Evolutionary conservation across 2,888 invertebrate genomes (phyloP), one percentile per base, ranked within the genome.

Genomic region (Pseudolycoriella hygida): DNA sequence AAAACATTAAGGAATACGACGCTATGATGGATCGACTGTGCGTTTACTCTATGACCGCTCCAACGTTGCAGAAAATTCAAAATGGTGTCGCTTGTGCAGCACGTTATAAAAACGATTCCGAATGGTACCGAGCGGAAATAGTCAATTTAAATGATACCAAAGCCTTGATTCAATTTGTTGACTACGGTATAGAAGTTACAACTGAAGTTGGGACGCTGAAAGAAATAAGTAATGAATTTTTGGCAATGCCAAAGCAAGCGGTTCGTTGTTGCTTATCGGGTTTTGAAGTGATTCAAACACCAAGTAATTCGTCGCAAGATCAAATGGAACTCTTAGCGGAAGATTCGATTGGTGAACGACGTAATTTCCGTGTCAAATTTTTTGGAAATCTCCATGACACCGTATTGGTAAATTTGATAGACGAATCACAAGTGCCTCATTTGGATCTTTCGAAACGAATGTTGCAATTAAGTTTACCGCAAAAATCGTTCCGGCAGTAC

Each of bases 131-230:
- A 51, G 94, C 89, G 0, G 73, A 76, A 57, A 74, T 94, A 8
- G 11, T 14, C 8, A 11, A 18, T 11, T 3, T 40, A 10, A 34
- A 30, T 31, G 14, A 8, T 1, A 12, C 30, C 3, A 73, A 73
- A 49, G 72, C 78, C 1, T 66, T 73, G 46, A 82, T 97, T 1
- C 70, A 79, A 2, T 97, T 90, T 66, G 80, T 97, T 14, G 97
- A 98, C 67, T 98, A 86, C 67, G 97, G 97, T 5, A 96, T 96
- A 64, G 81, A 86, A 56, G 92, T 90, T 58, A 72, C 72, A 14
- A 75, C 89, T 2, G 61, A 70, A 6, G 59, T 69, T 1, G 65
- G 69, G 10, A 64, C 74, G 32, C 61, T 86, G 20, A 74, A 77
- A 48, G 67, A 69, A 17, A 79, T 86, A 18, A 72, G 75, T 3